Evolutionary conservation across 2,888 invertebrate genomes (phyloP), one percentile per base, ranked within the genome.

Genomic region (Tridacna crocea): DNA sequence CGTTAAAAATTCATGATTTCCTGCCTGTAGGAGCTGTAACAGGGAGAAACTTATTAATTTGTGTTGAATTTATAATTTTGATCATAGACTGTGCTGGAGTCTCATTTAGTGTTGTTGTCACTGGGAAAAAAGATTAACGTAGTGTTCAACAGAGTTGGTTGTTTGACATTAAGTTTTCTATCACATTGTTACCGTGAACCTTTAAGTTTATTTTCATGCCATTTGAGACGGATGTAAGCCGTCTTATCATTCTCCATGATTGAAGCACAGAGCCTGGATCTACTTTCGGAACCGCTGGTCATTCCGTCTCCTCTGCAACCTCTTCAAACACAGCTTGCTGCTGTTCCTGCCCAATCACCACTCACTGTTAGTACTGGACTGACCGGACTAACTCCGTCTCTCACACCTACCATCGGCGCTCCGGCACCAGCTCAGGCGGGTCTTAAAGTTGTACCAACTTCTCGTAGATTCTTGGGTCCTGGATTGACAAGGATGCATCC

Each of bases 401-500:
- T 86, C 60, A 76, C 84, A 15, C 82, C 87, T 15, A 70, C 82
- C n/a, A 22, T 77, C 22, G 84, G 84, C 12, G 83, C 81, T 27
- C 84, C 82, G 17, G 84, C 87, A 65, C 83, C 85, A 13, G 66
- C 83, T 27, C 72, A 78, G 15, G 75, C 74, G 1, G 55, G 76
- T 0, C 65, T 80, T 26, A 78, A 75, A 17, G 55, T 77, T 19
- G 13, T 80, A 76, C 78, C 85, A 12, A 74, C 81, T n/a, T 47
- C 82, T 17, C 72, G 88, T 58, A 75, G 89, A 51, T 89, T 87
- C 83, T 81, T 87, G 0, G 89, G 89, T 75, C 84, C 87, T 22
- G 87, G 84, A 48, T 81, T 88, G 70, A 89, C 89, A 73, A 92
- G 92, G 87, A 92, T 92, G 92, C 92, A 92, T 89, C 92, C 92